These are phyloP conservation scores for Tetramorium simillimum DNA, from an alignment of 1,140 invertebrate genomes.

Conservation along the genomic window DNA sequence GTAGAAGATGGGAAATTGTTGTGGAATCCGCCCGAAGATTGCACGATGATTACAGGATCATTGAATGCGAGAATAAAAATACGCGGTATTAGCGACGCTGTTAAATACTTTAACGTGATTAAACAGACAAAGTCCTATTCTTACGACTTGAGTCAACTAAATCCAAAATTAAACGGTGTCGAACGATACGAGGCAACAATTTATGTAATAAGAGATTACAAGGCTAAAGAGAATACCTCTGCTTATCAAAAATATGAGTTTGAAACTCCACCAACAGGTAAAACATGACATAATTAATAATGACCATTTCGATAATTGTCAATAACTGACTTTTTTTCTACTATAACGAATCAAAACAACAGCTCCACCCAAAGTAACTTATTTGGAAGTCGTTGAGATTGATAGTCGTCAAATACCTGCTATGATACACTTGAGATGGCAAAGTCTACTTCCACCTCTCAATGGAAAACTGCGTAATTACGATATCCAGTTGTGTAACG, in stretches of 20 bases:
- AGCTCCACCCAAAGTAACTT: slow-evolving; percentile 67
- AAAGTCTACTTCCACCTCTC: slow-evolving; percentile 53
- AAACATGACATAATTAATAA: background rate
- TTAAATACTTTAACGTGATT: background rate
- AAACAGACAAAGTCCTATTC: background rate
- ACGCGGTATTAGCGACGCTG: slow-evolving; percentile 42
- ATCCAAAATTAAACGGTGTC: slow-evolving; percentile 13
- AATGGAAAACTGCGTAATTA: slow-evolving; percentile 63
- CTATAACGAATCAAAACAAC: background rate
- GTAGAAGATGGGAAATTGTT: slow-evolving; percentile 21
- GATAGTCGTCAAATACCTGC: background rate
- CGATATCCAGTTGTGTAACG: background rate
- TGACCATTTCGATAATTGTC: no score
- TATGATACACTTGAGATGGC: slow-evolving; percentile 64
- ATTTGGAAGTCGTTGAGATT: slow-evolving; percentile 62
- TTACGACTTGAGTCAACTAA: background rate
- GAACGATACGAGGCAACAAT: slow-evolving; percentile 62
- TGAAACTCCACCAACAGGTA: slow-evolving; percentile 61
- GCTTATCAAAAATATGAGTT: slow-evolving; percentile 40
- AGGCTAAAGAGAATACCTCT: slow-evolving; percentile 22
- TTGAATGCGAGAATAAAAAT: slow-evolving; percentile 54
- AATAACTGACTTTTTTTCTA: background rate
- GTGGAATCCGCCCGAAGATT: slow-evolving; percentile 65
- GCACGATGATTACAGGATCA: slow-evolving; percentile 59
- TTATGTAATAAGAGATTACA: slow-evolving; percentile 43